Evolutionary conservation across 2,113 vertebrate species (phyloP), one percentile per base, ranked within the genome.

Genomic region (Entomyzon cyanotis): DNA sequence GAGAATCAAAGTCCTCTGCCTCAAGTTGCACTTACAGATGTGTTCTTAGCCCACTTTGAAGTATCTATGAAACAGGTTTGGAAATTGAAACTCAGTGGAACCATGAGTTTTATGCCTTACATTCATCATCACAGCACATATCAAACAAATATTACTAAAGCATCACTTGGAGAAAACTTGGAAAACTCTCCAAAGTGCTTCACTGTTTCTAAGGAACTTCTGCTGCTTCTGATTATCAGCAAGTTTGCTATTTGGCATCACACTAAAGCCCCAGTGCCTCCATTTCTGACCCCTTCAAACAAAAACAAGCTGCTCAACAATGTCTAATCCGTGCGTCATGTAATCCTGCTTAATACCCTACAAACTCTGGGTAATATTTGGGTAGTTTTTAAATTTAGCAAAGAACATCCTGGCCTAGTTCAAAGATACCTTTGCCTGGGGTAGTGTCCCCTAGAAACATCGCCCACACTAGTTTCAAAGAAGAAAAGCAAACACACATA

Each of bases 361-460:
- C 96, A 98, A 98, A 98, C 98, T 97, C 97, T 95, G 96, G 97
- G 96, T 96, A 97, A 96, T 95, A 96, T 97, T 96, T 97, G 97
- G 96, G 96, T 89, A 96, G 96, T 98, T 98, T 98, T 97, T 97
- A 98, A 97, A 98, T 97, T 94, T 96, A 85, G 94, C 96, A 96
- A 94, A 97, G 98, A 98, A 98, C 98, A 98, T 98, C 98, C 97
- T 96, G 98, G 87, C 97, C 98, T 98, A 97, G 94, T 98, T 99
- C 97, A 97, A 94, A 92, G 89, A 94, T 62, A 93, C 91, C 68
- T 47, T 87, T 22, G 70, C 84, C 84, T 81, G 74, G 35, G 50
- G 83, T 74, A 92, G 42, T 4, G 1, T 77, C 83, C 84, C 73
- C 86, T 58, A n/a, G 58, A 78, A 90, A 83, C 9, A 6, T 71